These are phyloP conservation scores for Pararge aegeria DNA, from an alignment of 1,140 invertebrate genomes.

Conservation along the genomic window DNA sequence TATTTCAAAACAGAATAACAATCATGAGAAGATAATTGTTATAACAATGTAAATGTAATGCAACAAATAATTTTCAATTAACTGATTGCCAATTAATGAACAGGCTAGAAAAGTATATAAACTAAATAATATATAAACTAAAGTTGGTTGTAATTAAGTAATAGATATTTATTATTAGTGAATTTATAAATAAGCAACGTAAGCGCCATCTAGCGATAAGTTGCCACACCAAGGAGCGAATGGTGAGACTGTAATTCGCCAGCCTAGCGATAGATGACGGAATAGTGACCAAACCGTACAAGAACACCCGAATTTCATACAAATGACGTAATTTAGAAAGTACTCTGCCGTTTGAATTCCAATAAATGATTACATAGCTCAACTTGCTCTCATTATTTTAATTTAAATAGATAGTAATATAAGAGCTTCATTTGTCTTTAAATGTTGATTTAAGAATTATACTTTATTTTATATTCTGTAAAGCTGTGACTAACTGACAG, in stretches of 20 bases:
- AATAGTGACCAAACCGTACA: constrained; percentile 1
- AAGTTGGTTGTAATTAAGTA: too few relatives aligned
- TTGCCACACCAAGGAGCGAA: not conserved
- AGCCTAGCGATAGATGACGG: not conserved
- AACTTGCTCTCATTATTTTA: not conserved
- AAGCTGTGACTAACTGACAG: too few relatives aligned
- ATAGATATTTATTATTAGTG: too few relatives aligned
- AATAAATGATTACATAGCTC: not conserved
- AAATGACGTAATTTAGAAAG: constrained; percentile 8
- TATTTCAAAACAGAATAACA: constrained; percentile 27
- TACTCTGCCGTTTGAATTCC: constrained; percentile 1
- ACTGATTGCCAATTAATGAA: not conserved
- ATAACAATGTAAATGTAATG: not conserved
- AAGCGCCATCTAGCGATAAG: constrained; percentile 28
- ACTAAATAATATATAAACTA: too few relatives aligned
- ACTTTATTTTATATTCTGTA: too few relatives aligned
- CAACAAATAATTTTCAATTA: too few relatives aligned
- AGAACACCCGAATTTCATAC: constrained; percentile 1
- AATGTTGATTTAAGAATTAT: not conserved
- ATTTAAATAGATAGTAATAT: too few relatives aligned
- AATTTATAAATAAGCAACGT: not conserved
- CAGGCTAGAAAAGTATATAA: too few relatives aligned
- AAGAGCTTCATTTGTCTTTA: too few relatives aligned
- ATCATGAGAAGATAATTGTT: constrained; percentile 23
- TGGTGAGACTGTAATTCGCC: not conserved